A percentile compares a stretch with the other conserved stretches of the same genome.
Evolutionary conservation across 1,140 invertebrate species (phyloP).

Genomic region (Tribolium castaneum): DNA sequence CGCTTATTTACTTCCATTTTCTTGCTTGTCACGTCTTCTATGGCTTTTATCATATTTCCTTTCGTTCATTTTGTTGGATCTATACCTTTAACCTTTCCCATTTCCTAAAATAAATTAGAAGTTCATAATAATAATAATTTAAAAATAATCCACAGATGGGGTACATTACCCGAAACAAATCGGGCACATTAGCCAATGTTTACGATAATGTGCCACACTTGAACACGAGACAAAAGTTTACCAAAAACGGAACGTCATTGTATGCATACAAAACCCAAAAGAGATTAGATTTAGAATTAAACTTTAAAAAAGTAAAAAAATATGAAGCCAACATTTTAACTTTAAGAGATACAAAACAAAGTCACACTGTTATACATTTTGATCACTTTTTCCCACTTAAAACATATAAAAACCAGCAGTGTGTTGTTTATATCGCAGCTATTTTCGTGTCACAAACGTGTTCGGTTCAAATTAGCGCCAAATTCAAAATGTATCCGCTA

Average conservation of each 20-base stretch:
- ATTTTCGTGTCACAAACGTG: neutral
- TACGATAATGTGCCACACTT: neutral
- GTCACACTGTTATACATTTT: neutral
- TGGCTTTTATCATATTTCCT: neutral
- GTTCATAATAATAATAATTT: neutral
- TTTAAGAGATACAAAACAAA: neutral
- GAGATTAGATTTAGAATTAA: neutral
- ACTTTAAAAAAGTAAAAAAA: neutral
- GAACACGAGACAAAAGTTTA: neutral
- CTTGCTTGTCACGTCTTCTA: neutral
- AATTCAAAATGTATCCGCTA: neutral
- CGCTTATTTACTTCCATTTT: neutral
- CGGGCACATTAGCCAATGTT: neutral
- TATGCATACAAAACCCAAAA: neutral
- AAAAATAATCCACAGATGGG: neutral
- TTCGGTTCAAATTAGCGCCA: neutral
- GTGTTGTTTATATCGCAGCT: neutral
- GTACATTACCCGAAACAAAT: neutral
- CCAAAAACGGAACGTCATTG: neutral
- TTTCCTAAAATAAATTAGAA: neutral
- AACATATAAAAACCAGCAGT: neutral
- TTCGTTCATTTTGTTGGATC: neutral
- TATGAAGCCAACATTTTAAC: neutral
- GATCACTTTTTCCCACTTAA: neutral
- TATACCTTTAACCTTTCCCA: neutral